Conservation (phyloP, 2,797 vertebrate genomes). For the Poecilia velifera region DNA sequence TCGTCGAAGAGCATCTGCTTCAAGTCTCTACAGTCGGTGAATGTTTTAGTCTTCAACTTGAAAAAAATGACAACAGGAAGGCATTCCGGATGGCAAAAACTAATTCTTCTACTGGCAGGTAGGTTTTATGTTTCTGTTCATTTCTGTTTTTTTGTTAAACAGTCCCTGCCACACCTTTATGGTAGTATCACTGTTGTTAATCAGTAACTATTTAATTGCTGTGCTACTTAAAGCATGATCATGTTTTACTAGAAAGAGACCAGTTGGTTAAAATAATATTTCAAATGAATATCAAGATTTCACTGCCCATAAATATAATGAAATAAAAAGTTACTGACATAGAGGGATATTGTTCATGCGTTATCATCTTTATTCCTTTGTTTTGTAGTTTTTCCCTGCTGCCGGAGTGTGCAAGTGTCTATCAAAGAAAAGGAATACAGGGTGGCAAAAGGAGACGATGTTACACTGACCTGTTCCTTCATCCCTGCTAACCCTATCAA, state of each 20-base stretch:
- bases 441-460: conserved; percentile 65
- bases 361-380: not conserved
- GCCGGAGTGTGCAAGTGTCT: conserved; percentile 68
- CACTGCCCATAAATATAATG: not conserved
- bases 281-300: not conserved
- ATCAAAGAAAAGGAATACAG: conserved; percentile 60
- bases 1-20: conserved; percentile 12
- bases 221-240: conserved; percentile 28
- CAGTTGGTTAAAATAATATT: conserved; percentile 1
- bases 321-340: not conserved
- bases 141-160: conserved; percentile 34
- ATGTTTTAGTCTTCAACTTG: conserved; percentile 12
- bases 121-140: conserved; percentile 23
- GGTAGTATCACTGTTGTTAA: conserved; percentile 54
- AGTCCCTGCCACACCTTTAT: conserved; percentile 63
- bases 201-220: conserved; percentile 53
- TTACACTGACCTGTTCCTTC: conserved; percentile 74
- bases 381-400: conserved; percentile 69
- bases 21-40: not conserved
- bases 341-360: not conserved
- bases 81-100: conserved; percentile 27
- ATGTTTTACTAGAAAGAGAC: conserved; percentile 3
- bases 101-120: conserved; percentile 72
- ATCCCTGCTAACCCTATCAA: conserved; percentile 41
- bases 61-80: conserved; percentile 27